Base-by-base conservation (phyloP, 2,888 invertebrate species). In the Stratiomys singularior region DNA sequence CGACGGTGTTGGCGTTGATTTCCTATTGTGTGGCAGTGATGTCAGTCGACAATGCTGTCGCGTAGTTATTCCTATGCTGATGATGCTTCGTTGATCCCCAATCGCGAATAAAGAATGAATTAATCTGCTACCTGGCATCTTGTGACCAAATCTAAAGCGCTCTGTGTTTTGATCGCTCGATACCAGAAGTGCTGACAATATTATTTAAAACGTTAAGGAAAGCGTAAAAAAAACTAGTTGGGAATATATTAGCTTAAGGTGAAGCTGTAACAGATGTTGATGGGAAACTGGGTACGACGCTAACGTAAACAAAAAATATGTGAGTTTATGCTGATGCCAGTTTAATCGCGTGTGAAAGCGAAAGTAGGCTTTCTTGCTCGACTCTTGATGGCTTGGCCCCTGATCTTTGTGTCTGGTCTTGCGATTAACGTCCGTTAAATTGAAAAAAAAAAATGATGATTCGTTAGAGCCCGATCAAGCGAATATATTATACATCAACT, bases 301-400 rank as follows among this genome's bases (percentile, higher is more conserved):
- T 18, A 69, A 69, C 69, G 47, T 69, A 69, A 69, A 69, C 69
- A 69, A 47, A 27, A 47, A 69, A 27, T n/a, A 13, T 25, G 23
- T 47, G 23, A 47, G 47, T 69, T 46, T 69, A 2, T 69, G 69
- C 46, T 69, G 30, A 21, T 18, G 71, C 18, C 27, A 21, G 37
- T 18, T 66, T 15, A 25, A 47, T 11, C 18, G 74, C 60, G 60
- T 58, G 74, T 74, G 74, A 74, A 74, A 74, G 15, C 74, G 74
- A 74, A 74, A 74, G 74, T 74, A 37, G 74, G 56, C 28, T 72
- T 72, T 47, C 13, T 52, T 3, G 27, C n/a, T 69, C 47, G 37
- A 37, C 37, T 37, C 5, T 37, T 37, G 37, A 37, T 60, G 60
- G 23, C 7, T 60, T 60, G 27, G 60, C 7, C 18, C 37, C 27